Conservation (phyloP, 1,140 invertebrate species). For the Pollicipes pollicipes region DNA sequence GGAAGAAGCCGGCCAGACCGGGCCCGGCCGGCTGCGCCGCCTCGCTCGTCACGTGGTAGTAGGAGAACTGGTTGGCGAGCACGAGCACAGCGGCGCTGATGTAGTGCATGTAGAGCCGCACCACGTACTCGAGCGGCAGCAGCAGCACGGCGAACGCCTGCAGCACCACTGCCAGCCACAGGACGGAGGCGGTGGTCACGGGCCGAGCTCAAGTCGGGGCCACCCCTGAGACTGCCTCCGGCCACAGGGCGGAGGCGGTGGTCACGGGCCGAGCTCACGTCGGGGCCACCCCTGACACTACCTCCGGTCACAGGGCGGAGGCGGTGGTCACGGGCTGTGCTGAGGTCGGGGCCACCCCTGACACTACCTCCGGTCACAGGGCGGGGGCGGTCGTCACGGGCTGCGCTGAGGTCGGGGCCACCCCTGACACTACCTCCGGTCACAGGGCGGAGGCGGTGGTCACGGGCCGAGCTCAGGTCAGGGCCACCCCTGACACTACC, state of each 20-base stretch:
- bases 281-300: no score
- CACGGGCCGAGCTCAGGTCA: no score
- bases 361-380: no score
- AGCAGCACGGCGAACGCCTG: constrained; percentile 32
- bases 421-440: no score
- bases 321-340: not conserved
- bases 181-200: constrained; percentile 7
- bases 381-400: not conserved
- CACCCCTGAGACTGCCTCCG: no score
- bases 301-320: constrained; percentile 20
- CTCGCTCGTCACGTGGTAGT: constrained; percentile 26
- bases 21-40: no score
- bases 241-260: constrained; percentile 11
- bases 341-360: no score
- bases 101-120: constrained; percentile 34
- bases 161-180: constrained; percentile 31
- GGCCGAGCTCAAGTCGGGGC: no score
- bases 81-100: constrained; percentile 29
- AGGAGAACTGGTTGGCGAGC: constrained; percentile 29
- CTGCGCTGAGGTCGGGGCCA: no score
- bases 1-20: not conserved
- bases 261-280: no score
- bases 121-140: constrained; percentile 31
- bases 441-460: no score
- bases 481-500: no score